Conservation (phyloP, 2,797 vertebrate species). For the Ctenopoma multispine region DNA sequence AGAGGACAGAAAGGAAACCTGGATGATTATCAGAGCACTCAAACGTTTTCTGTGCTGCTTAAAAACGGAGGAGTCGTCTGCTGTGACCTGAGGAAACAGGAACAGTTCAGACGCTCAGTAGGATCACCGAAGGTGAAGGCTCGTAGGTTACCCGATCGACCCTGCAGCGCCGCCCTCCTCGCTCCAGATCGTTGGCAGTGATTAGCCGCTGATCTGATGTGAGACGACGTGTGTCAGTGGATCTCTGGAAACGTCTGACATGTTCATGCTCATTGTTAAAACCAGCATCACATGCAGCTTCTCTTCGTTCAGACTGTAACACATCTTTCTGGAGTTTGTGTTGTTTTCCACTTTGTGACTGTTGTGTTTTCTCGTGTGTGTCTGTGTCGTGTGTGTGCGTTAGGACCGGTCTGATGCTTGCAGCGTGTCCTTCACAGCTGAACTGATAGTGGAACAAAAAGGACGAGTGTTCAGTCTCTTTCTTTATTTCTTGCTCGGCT, state of each 20-base stretch:
- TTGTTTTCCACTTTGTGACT: no score
- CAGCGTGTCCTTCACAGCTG: neutral
- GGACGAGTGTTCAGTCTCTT: neutral
- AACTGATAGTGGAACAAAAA: neutral
- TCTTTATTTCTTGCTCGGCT: neutral
- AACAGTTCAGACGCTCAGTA: neutral
- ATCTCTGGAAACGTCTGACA: no score
- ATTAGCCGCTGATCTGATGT: slow-evolving; percentile 13
- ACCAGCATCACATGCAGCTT: no score
- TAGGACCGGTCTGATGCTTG: no score
- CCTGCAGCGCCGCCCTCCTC: slow-evolving; percentile 8
- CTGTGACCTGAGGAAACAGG: neutral
- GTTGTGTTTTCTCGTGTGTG: neutral
- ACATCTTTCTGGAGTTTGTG: no score
- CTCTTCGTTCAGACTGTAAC: no score
- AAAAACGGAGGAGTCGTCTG: neutral
- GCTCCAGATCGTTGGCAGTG: neutral
- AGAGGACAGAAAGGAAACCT: neutral
- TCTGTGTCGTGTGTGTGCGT: no score
- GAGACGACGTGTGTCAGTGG: neutral
- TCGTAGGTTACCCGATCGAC: neutral
- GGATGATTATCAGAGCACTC: neutral
- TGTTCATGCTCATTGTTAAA: no score
- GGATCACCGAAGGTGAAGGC: neutral
- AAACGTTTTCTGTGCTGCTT: neutral